A percentile compares a stretch with the other conserved stretches of the same genome.
These are phyloP conservation scores for Drosophila pandora DNA, from an alignment of 1,140 invertebrate genomes.

Conservation along the genomic window DNA sequence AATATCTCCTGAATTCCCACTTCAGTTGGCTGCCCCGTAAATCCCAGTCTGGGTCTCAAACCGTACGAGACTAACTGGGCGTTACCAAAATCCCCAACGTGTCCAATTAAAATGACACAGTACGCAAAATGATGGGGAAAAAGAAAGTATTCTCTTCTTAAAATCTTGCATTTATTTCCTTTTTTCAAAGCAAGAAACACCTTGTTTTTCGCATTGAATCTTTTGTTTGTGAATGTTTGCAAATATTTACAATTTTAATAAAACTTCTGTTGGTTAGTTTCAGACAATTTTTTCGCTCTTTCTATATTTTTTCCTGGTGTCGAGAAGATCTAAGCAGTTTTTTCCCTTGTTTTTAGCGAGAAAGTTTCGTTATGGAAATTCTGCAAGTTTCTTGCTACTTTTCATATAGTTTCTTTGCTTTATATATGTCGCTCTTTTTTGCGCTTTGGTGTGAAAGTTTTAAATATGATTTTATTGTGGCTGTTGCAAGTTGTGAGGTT, in stretches of 20 bases:
- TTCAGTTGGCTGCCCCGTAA: background rate
- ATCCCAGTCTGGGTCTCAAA: background rate
- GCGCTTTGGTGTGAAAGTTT: constrained; percentile 65
- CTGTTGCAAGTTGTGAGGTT: constrained; percentile 60
- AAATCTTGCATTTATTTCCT: background rate
- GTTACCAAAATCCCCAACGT: constrained; percentile 1
- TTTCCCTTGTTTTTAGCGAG: constrained; percentile 53
- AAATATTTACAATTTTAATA: constrained; percentile 81
- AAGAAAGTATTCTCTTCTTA: background rate
- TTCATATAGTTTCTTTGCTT: constrained; percentile 36
- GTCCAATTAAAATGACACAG: background rate
- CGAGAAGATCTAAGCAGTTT: constrained; percentile 56
- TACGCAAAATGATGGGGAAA: background rate
- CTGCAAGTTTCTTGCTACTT: constrained; percentile 49
- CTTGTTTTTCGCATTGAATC: background rate
- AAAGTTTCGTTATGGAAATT: constrained; percentile 70
- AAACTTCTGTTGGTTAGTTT: constrained; percentile 64
- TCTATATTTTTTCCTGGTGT: constrained; percentile 27
- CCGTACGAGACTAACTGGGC: background rate
- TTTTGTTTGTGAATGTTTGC: constrained; percentile 59
- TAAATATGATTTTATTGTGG: constrained; percentile 82
- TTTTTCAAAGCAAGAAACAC: background rate
- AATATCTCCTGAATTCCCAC: constrained; percentile 3
- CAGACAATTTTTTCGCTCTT: constrained; percentile 20
- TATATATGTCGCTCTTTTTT: constrained; percentile 19